Evolutionary conservation across 1,140 invertebrate species (phyloP), one percentile per base, ranked within the genome.

Genomic region (Idris sp.): DNA sequence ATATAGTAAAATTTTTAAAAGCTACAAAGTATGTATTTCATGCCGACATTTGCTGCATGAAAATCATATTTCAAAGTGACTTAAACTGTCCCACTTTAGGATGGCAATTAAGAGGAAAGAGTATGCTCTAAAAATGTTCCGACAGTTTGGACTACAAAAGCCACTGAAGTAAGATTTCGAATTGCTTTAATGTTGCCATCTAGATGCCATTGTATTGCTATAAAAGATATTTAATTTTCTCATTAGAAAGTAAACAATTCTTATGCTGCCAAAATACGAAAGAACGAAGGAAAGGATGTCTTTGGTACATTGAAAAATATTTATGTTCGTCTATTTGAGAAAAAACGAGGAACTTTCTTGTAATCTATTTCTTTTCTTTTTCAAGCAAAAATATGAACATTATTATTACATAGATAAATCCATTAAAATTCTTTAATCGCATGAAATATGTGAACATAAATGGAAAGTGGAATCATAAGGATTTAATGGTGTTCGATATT

Each of bases 11-110:
- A n/a, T n/a, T n/a, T n/a, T 62, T 59, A 54, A 48, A 53, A 46
- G 18, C 22, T 56, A 16, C 41, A 19, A 46, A 40, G 26, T 33
- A 36, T 43, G 38, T 48, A 64, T 71, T 71, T 72, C 44, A 44
- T 58, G 58, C 58, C 38, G 49, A 54, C 53, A 68, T 59, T 71
- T 26, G 46, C 33, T 69, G 35, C 69, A 51, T 35, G 69, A 73
- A 65, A 65, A 68, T 54, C 74, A 77, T 78, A 80, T 77, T 76
- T 80, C 54, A 80, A 58, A 35, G 36, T 15, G 74, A 68, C 72
- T 80, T 74, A 75, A 80, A 74, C 58, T 74, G 76, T 78, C 74
- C 61, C 68, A 49, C 56, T 75, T 72, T 69, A 62, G 58, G 18
- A 61, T 25, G 53, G 73, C 61, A 76, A 80, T 74, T 76, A 74